Percentiles rank a stretch among this genome's conserved stretches.
These are phyloP conservation scores for Bathynomus jamesi DNA, from an alignment of 1,140 invertebrate species.

Conservation along the genomic window DNA sequence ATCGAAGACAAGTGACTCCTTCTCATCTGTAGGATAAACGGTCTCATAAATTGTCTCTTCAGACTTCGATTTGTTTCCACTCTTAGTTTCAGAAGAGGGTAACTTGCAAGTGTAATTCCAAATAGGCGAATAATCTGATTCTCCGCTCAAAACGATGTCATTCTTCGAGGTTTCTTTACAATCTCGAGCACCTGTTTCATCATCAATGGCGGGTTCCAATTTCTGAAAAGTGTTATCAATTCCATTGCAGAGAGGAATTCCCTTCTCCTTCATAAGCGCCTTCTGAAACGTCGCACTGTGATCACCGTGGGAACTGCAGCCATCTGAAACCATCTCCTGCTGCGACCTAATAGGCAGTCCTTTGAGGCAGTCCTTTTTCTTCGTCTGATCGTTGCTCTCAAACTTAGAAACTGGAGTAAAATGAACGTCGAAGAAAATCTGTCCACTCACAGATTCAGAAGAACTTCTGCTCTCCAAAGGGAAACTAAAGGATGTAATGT, in stretches of 20 bases:
- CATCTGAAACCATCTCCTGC: neutral
- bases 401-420: neutral
- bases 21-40: conserved; percentile 39
- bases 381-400: too few species aligned
- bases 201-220: neutral
- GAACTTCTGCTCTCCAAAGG: neutral
- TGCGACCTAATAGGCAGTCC: neutral
- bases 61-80: conserved; percentile 15
- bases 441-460: neutral
- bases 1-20: conserved; percentile 6
- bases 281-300: neutral
- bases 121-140: conserved; percentile 42
- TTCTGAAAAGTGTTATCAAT: neutral
- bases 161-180: neutral
- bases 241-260: neutral
- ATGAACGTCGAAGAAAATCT: neutral
- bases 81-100: conserved; percentile 16
- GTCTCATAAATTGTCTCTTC: conserved; percentile 43
- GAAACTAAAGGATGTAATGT: neutral
- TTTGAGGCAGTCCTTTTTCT: neutral
- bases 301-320: neutral
- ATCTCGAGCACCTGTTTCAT: too few species aligned
- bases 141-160: too few species aligned
- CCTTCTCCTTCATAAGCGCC: neutral
- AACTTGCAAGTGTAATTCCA: conserved; percentile 39